Evolutionary conservation across 2,797 vertebrate genomes (phyloP).

Genomic region (Mormyrops boulengeri): DNA sequence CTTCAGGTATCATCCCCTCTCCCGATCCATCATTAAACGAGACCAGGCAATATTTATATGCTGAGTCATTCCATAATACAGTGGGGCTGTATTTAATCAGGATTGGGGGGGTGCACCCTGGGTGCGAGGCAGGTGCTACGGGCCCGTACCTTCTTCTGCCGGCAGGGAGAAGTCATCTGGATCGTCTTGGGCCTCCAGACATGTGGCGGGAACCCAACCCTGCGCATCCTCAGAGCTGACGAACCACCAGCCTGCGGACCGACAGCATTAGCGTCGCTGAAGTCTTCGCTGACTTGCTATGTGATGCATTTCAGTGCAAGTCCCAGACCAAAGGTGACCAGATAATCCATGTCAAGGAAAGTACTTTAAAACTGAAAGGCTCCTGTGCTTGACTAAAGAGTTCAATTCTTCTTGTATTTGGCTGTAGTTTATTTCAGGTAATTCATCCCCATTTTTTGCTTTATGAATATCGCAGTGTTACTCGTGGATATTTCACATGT

Average conservation of each 20-base stretch:
- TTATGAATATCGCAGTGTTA: background rate
- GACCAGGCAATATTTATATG: background rate
- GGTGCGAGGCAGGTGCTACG: background rate
- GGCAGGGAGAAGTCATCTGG: conserved; percentile 85
- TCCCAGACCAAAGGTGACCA: background rate
- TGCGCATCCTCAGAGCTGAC: conserved; percentile 90
- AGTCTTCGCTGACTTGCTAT: background rate
- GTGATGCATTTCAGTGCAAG: background rate
- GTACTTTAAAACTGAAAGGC: background rate
- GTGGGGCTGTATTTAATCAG: background rate
- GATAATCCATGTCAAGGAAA: background rate
- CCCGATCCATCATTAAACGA: background rate
- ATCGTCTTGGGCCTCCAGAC: conserved; percentile 91
- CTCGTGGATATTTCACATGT: background rate
- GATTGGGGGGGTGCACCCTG: too few relatives aligned
- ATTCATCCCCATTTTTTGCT: background rate
- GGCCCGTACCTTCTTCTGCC: conserved; percentile 81
- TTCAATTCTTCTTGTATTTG: background rate
- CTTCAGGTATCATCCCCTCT: background rate
- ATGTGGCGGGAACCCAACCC: conserved; percentile 97
- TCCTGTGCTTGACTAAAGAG: background rate
- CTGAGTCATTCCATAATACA: background rate
- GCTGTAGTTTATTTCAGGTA: background rate
- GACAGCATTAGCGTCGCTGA: background rate
- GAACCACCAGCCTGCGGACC: conserved; percentile 91